These are phyloP conservation scores for Phasia obesa DNA, from an alignment of 2,888 invertebrate genomes.

Conservation along the genomic window DNA sequence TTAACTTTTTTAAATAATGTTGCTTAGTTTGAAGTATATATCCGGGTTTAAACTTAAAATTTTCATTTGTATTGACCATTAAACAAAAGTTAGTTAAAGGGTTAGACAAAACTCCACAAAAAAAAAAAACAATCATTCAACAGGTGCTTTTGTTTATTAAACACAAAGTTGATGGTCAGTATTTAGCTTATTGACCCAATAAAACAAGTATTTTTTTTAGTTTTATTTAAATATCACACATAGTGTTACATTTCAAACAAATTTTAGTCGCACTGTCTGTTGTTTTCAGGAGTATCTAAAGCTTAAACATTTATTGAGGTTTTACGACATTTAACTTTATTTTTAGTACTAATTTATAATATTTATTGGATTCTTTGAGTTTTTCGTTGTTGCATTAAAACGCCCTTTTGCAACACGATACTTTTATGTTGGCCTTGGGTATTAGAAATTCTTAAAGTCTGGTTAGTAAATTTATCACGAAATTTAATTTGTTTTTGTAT, in stretches of 20 bases:
- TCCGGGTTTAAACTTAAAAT: constrained; percentile 60
- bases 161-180: background rate
- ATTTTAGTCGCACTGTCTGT: constrained; percentile 45
- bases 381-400: constrained; percentile 18
- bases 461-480: constrained; percentile 65
- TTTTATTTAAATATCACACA: background rate
- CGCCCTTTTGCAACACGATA: constrained; percentile 70
- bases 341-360: constrained; percentile 17
- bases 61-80: constrained; percentile 37
- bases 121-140: constrained; percentile 3
- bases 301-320: constrained; percentile 67
- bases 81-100: constrained; percentile 54
- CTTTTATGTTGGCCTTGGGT: constrained; percentile 55
- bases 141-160: constrained; percentile 59
- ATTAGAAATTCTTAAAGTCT: constrained; percentile 62
- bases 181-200: constrained; percentile 69
- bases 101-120: constrained; percentile 38
- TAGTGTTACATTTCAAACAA: constrained; percentile 38
- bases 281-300: constrained; percentile 63
- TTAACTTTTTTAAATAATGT: constrained; percentile 61
- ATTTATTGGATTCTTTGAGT: constrained; percentile 51
- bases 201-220: constrained; percentile 43
- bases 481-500: constrained; percentile 4
- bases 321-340: constrained; percentile 47
- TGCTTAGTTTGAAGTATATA: constrained; percentile 70